phyloP scores from a whole-genome alignment of 1,140 invertebrate genomes.

The Trachymyrmex septentrionalis region DNA sequence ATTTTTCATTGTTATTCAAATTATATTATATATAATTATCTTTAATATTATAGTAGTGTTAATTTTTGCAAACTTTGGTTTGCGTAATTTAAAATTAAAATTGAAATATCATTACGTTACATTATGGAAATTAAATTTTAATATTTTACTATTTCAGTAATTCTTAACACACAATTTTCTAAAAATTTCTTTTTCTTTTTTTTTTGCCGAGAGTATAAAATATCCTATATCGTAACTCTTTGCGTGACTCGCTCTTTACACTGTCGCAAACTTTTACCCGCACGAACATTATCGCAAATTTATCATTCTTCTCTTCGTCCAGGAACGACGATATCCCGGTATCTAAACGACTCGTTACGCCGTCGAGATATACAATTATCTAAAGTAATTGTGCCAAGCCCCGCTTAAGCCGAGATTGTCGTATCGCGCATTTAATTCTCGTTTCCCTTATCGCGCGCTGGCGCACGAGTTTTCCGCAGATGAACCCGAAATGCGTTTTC shows the following conservation, averaged over 20 bases:
- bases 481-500: constrained; percentile 24
- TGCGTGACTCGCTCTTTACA: neutral
- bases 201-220: neutral
- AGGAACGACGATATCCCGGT: constrained; percentile 13
- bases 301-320: constrained; percentile 37
- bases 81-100: neutral
- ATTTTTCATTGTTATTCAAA: neutral
- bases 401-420: constrained; percentile 51
- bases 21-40: neutral
- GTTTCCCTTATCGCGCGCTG: constrained; percentile 21
- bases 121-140: neutral
- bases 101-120: neutral
- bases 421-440: constrained; percentile 42
- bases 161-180: neutral
- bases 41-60: neutral
- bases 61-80: neutral
- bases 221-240: neutral
- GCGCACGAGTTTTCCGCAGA: constrained; percentile 33
- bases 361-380: constrained; percentile 48
- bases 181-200: too few species aligned
- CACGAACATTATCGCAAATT: constrained; percentile 25
- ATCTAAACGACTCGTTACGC: constrained; percentile 49
- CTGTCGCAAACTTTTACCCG: neutral
- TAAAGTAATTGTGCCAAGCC: constrained; percentile 48
- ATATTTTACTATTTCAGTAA: neutral